Conservation (phyloP, 2,888 invertebrate species). For the Halictus quadricinctus region DNA sequence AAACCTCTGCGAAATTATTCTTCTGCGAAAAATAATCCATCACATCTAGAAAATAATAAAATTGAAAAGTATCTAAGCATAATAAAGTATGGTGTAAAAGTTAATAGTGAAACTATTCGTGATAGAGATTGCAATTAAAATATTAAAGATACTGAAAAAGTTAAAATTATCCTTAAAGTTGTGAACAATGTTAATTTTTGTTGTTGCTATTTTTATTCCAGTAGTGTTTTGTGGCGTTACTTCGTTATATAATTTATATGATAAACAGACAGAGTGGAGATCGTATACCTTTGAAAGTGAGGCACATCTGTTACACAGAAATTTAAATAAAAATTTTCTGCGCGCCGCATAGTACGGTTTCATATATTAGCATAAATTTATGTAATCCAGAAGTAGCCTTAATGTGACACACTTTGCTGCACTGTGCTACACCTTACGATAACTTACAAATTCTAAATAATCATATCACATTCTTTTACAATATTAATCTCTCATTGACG, state of each 20-base stretch:
- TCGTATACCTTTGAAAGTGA: not conserved
- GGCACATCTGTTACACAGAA: slow-evolving; percentile 23
- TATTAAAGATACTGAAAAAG: not conserved
- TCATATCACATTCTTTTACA: not conserved
- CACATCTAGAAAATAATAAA: not conserved
- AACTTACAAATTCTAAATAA: not conserved
- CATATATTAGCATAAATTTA: slow-evolving; percentile 28
- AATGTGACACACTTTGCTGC: not conserved
- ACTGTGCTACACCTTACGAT: not conserved
- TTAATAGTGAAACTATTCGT: not conserved
- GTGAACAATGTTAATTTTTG: not conserved
- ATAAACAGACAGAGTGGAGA: not conserved
- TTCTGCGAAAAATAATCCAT: not conserved
- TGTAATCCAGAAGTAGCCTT: not conserved
- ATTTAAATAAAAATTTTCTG: slow-evolving; percentile 21
- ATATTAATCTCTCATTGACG: not conserved
- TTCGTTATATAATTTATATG: not conserved
- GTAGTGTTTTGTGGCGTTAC: not conserved
- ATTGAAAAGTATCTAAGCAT: not conserved
- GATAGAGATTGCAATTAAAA: not conserved
- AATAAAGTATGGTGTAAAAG: not conserved
- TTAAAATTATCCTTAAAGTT: not conserved
- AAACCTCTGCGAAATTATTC: not conserved
- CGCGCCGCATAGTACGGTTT: not conserved
- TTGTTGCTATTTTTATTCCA: not conserved